Conservation (phyloP, 2,797 vertebrate genomes). For the Alcedo quadribrachys region DNA sequence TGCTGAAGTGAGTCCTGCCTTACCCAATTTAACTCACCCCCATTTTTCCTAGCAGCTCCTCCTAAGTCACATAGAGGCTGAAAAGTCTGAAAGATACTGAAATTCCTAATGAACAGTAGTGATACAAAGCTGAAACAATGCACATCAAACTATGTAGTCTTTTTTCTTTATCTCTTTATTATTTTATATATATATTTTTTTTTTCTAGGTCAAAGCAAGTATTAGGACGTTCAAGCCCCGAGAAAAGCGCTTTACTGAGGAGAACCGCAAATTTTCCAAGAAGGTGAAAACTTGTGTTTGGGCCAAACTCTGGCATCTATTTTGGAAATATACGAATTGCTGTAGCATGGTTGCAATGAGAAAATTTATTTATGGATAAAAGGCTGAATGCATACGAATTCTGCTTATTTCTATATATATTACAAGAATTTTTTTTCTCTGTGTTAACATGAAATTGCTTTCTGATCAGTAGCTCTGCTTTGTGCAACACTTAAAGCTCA, state of each 20-base stretch:
- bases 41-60: neutral
- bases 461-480: conserved; percentile 25
- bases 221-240: conserved; percentile 88
- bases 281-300: conserved; percentile 81
- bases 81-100: neutral
- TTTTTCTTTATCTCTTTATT: neutral
- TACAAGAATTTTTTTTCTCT: neutral
- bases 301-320: neutral
- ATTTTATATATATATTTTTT: neutral
- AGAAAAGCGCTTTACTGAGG: conserved; percentile 87
- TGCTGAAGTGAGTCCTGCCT: neutral
- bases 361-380: conserved; percentile 16
- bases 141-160: neutral
- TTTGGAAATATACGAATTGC: neutral
- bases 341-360: neutral
- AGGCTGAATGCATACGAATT: conserved; percentile 34
- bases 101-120: neutral
- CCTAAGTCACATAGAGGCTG: neutral
- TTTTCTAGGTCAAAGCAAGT: conserved; percentile 87
- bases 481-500: neutral
- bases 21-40: neutral
- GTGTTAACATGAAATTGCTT: conserved; percentile 17
- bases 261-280: conserved; percentile 92
- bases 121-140: neutral
- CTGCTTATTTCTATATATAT: neutral